Evolutionary conservation across 2,113 vertebrate species (phyloP).

Genomic region (Pongo abelii): DNA sequence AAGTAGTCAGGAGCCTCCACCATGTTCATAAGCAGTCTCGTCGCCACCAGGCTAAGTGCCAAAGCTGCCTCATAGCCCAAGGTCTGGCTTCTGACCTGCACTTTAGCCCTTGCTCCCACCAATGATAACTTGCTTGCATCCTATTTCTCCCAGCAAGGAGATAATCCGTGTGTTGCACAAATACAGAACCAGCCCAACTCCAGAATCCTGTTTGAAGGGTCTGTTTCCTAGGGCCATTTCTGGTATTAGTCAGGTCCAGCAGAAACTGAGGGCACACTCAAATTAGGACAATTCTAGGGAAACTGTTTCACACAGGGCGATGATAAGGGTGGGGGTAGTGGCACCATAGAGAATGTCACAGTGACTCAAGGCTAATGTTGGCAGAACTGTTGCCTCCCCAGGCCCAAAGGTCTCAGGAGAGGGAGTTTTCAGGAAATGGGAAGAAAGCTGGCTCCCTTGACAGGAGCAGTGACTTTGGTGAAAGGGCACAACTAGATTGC

Average conservation of each 20-base stretch:
- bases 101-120: rapidly evolving
- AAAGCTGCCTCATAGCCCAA: neutral
- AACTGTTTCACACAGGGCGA: neutral
- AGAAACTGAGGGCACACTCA: neutral
- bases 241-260: too few species aligned
- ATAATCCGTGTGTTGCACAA: neutral
- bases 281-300: neutral
- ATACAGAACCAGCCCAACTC: neutral
- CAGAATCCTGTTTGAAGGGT: neutral
- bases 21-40: neutral
- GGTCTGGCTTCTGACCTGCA: neutral
- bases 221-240: neutral
- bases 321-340: neutral
- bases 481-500: neutral
- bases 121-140: neutral
- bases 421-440: neutral
- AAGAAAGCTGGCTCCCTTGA: neutral
- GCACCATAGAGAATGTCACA: neutral
- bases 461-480: neutral
- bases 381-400: neutral
- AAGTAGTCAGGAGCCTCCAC: neutral
- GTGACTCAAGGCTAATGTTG: neutral
- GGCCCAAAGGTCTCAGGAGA: neutral
- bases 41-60: too few species aligned
- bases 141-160: neutral